Conservation (phyloP, 2,888 invertebrate genomes). For the Xestia c-nigrum region DNA sequence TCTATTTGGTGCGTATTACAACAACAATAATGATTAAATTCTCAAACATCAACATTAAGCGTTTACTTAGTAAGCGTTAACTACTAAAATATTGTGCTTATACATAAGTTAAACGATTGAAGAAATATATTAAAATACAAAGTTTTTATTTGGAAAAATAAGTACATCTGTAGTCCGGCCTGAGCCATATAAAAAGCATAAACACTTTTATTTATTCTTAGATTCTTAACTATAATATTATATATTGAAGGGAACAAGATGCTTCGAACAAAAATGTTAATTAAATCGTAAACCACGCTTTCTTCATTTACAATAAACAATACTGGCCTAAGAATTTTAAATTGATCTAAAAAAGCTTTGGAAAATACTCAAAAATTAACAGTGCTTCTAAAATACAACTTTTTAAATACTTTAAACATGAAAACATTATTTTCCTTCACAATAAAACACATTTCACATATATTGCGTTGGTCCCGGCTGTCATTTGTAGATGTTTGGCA, state of each 20-base stretch:
- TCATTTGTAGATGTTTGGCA: background rate
- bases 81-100: conserved; percentile 57
- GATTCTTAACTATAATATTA: background rate
- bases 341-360: background rate
- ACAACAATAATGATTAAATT: conserved; percentile 71
- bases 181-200: background rate
- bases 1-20: conserved; percentile 77
- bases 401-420: conserved; percentile 11
- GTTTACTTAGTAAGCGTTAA: conserved; percentile 58
- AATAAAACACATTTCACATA: background rate
- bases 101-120: conserved; percentile 20
- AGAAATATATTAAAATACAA: conserved; percentile 16
- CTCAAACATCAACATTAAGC: conserved; percentile 69
- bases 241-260: background rate
- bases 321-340: conserved; percentile 27
- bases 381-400: background rate
- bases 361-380: background rate
- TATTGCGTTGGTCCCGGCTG: background rate
- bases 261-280: background rate
- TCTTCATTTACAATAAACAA: background rate
- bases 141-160: conserved; percentile 27
- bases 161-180: conserved; percentile 27
- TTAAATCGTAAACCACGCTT: background rate
- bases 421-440: background rate
- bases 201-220: background rate